phyloP scores from a whole-genome alignment of 2,797 vertebrate genomes.

The Crax fasciolata region DNA sequence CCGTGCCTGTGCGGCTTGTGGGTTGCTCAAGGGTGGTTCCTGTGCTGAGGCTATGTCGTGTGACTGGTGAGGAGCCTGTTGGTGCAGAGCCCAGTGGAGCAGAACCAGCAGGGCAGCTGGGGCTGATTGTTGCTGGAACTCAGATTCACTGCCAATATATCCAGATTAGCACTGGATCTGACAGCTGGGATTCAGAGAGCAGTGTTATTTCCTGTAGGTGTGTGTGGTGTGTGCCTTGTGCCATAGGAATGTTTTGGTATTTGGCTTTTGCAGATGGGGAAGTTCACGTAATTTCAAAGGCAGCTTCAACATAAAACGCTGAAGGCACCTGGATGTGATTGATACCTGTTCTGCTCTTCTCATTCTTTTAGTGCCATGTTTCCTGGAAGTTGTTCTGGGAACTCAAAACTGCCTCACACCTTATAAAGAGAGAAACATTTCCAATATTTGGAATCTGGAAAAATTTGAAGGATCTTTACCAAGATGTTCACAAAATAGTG shows the following conservation, averaged over 20 bases:
- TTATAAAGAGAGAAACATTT: background rate
- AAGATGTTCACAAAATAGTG: background rate
- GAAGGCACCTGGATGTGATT: background rate
- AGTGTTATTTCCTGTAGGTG: background rate
- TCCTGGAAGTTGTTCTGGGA: background rate
- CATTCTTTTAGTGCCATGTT: background rate
- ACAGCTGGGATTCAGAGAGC: background rate
- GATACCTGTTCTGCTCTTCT: background rate
- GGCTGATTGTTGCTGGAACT: background rate
- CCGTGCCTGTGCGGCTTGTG: background rate
- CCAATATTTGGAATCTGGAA: background rate
- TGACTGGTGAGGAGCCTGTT: background rate
- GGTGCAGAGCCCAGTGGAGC: background rate
- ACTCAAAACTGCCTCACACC: background rate
- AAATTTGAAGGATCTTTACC: background rate
- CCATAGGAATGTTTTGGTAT: background rate
- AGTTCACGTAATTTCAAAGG: background rate
- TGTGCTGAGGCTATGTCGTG: background rate
- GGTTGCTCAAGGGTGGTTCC: slow-evolving; percentile 58
- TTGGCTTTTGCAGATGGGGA: background rate
- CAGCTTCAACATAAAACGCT: background rate
- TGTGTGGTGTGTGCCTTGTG: background rate
- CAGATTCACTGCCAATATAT: background rate
- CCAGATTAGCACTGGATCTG: background rate
- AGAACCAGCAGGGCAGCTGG: slow-evolving; percentile 16